Conservation (phyloP, 92 coral and sea anemone genomes). For the Nematostella vectensis region DNA sequence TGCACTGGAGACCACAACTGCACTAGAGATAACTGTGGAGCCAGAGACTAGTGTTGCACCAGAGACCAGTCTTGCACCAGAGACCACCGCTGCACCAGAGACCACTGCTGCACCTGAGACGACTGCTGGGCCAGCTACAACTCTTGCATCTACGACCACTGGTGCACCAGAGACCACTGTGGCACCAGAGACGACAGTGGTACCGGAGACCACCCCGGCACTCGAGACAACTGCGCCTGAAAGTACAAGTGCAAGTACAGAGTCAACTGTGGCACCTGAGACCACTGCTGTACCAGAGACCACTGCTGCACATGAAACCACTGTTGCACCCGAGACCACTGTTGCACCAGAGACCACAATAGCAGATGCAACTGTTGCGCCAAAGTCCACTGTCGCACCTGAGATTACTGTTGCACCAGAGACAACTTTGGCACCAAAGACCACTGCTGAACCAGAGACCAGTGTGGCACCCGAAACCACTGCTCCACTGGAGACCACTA, state of each 20-base stretch:
- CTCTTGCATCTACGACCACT: no score
- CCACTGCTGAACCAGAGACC: background rate
- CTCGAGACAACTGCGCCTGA: background rate
- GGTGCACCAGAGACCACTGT: slow-evolving; percentile 5
- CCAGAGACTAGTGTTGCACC: slow-evolving; percentile 1
- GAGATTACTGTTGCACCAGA: slow-evolving; percentile 6
- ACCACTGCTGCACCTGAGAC: background rate
- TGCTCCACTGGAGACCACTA: background rate
- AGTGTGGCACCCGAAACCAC: background rate
- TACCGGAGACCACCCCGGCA: slow-evolving; percentile 10
- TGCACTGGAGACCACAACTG: background rate
- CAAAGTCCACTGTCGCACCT: background rate
- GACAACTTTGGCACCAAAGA: slow-evolving; percentile 1
- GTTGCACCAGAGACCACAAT: background rate
- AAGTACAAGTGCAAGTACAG: background rate
- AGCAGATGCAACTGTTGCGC: background rate
- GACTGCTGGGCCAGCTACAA: background rate
- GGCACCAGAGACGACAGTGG: slow-evolving; percentile 8
- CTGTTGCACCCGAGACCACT: background rate
- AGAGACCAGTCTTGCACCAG: background rate
- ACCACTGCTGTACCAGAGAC: no score
- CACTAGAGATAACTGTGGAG: background rate
- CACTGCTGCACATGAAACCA: slow-evolving; percentile 4
- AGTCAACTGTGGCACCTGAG: slow-evolving; percentile 1
- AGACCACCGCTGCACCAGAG: slow-evolving; percentile 2